Conservation (phyloP, 2,113 vertebrate genomes). For the Aspiorhynchus laticeps region DNA sequence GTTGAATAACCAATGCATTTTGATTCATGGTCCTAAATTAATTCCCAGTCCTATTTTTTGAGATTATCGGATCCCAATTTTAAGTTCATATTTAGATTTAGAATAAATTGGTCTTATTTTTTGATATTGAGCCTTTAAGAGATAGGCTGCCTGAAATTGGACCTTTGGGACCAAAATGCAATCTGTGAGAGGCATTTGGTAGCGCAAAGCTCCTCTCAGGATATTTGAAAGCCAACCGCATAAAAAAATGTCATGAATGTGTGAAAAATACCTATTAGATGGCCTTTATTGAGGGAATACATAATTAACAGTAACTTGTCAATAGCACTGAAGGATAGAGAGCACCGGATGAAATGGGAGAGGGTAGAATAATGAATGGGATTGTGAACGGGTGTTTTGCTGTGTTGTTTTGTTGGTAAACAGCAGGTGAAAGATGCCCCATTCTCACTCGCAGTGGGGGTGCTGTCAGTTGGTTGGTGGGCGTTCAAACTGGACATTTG, state of each 20-base stretch:
- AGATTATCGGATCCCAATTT: background rate
- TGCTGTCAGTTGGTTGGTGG: conserved; percentile 49
- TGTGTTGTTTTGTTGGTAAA: background rate
- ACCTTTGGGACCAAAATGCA: conserved; percentile 2
- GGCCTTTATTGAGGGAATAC: background rate
- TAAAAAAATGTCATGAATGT: background rate
- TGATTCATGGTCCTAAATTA: background rate
- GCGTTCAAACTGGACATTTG: conserved; percentile 48
- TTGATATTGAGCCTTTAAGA: background rate
- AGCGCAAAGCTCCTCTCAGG: background rate
- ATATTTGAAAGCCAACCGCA: background rate
- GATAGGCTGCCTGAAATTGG: background rate
- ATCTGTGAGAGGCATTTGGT: background rate
- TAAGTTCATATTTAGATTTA: background rate
- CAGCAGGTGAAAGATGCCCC: conserved; percentile 36
- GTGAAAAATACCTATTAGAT: background rate
- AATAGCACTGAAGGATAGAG: background rate
- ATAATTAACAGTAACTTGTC: background rate
- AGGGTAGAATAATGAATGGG: background rate
- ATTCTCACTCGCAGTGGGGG: conserved; percentile 17
- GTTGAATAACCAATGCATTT: conserved; percentile 7
- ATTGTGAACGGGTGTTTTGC: background rate
- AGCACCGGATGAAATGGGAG: background rate
- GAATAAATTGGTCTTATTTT: background rate
- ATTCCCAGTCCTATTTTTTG: background rate